These are phyloP conservation scores for Lagenorhynchus albirostris DNA, from an alignment of 2,113 vertebrate genomes.

Conservation along the genomic window DNA sequence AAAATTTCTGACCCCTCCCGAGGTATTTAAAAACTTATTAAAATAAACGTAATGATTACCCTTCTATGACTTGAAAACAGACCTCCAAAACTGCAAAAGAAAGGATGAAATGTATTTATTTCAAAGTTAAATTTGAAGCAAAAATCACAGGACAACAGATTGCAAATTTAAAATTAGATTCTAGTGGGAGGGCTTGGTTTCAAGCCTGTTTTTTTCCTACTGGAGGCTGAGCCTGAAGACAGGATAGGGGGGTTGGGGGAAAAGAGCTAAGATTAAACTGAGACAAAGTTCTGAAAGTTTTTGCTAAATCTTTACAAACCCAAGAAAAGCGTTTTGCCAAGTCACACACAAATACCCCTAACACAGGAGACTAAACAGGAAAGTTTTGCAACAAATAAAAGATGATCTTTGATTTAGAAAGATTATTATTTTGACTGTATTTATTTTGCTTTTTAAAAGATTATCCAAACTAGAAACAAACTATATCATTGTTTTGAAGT, in stretches of 20 bases:
- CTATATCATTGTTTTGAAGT: conserved; percentile 63
- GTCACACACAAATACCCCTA: conserved; percentile 20
- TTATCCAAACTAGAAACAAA: conserved; percentile 60
- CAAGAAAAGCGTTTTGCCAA: conserved; percentile 68
- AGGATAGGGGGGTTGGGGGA: not conserved
- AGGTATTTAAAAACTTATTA: conserved; percentile 59
- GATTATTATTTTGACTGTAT: conserved; percentile 27
- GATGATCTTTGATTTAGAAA: conserved; percentile 28
- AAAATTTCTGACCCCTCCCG: not conserved
- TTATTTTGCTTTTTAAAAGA: conserved; percentile 54
- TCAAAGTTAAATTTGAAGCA: conserved; percentile 79
- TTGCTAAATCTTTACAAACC: conserved; percentile 72
- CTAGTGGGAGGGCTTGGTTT: conserved; percentile 84
- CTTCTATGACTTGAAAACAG: conserved; percentile 50
- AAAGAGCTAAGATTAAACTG: conserved; percentile 77
- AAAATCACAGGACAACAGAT: conserved; percentile 86
- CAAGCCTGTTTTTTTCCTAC: conserved; percentile 80
- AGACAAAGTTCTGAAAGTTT: conserved; percentile 76
- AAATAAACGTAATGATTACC: conserved; percentile 58
- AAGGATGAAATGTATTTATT: conserved; percentile 74
- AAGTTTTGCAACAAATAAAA: conserved; percentile 64
- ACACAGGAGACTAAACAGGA: conserved; percentile 21
- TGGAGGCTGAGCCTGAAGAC: conserved; percentile 70
- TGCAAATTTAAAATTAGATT: conserved; percentile 87
- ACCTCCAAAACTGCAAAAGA: conserved; percentile 52